Evolutionary conservation across 2,888 invertebrate genomes (phyloP), one percentile per base, ranked within the genome.

Genomic region (Meliscaeva auricollis): DNA sequence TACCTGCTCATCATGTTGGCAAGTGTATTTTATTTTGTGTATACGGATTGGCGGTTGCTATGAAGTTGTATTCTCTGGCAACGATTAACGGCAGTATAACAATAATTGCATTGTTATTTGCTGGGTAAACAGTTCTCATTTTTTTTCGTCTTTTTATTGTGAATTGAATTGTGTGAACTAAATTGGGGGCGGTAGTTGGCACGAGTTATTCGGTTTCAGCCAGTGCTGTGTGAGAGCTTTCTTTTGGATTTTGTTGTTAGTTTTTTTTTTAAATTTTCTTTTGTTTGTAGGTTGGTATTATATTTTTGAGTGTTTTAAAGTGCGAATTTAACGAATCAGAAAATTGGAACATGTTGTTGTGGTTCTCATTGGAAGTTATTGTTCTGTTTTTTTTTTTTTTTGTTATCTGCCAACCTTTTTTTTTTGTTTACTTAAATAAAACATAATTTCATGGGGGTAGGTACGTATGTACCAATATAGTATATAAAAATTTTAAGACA

Each of bases 101-200:
- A 64, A 73, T 41, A 80, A 84, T 84, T 84, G 72, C 60, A 80
- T 84, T 84, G 80, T 84, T 84, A 76, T 80, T 80, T 72, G 75
- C 15, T 79, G 73, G 46, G 48, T 46, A 32, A 60, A 50, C 46
- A 38, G n/a, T 48, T 54, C 20, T 50, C 38, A 17, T 17, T 58
- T 56, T 44, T 38, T 38, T 20, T 20, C n/a, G 2, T n/a, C 7
- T 2, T 26, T 26, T n/a, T 0, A 38, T 9, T 38, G 20, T 0
- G 17, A 30, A 58, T 20, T 13, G 13, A 15, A 41, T 22, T 77
- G 60, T 77, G 60, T 69, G 20, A 58, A 17, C 30, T 54, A 32
- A 35, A 41, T 77, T 68, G 78, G 82, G 66, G 77, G 82, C 82
- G 82, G 82, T 77, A 54, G 69, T 69, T 69, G 30, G 50, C 35